phyloP scores from a whole-genome alignment of 2,888 invertebrate genomes.

The Perithous albicinctus region DNA sequence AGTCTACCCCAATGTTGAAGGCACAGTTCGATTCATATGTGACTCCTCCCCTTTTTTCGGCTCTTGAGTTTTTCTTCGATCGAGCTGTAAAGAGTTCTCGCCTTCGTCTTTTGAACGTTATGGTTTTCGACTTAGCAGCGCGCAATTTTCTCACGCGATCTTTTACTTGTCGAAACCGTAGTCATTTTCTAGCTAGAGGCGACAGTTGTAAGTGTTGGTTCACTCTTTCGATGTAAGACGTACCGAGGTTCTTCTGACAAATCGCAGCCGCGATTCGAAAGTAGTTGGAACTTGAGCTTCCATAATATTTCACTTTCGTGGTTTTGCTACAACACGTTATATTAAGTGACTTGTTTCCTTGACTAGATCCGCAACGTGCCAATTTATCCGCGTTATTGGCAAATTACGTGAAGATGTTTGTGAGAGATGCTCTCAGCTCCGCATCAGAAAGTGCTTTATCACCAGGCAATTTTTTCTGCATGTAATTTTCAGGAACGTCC shows the following conservation, averaged over 20 bases:
- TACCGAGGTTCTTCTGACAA: too few relatives aligned
- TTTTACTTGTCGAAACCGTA: constrained; percentile 22
- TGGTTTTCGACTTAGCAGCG: not conserved
- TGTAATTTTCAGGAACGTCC: constrained; percentile 18
- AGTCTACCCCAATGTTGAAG: constrained; percentile 55
- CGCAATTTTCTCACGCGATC: constrained; percentile 39
- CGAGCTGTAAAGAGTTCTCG: constrained; percentile 46
- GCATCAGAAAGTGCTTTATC: constrained; percentile 37
- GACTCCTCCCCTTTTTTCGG: constrained; percentile 44
- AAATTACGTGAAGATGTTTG: constrained; percentile 57
- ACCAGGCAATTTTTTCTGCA: constrained; percentile 41
- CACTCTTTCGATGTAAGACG: too few relatives aligned
- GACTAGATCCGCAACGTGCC: constrained; percentile 64
- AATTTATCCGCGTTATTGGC: constrained; percentile 65
- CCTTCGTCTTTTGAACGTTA: constrained; percentile 58
- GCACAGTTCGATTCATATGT: constrained; percentile 54
- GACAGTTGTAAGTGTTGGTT: too few relatives aligned
- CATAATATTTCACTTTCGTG: too few relatives aligned
- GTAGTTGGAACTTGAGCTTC: constrained; percentile 63
- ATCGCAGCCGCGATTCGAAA: constrained; percentile 62
- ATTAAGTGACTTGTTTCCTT: constrained; percentile 66
- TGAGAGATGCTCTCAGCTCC: constrained; percentile 11
- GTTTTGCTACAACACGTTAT: constrained; percentile 53
- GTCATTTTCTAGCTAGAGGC: too few relatives aligned
- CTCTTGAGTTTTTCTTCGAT: constrained; percentile 21